Conservation (phyloP, 2,888 invertebrate genomes). For the Plutella xylostella region DNA sequence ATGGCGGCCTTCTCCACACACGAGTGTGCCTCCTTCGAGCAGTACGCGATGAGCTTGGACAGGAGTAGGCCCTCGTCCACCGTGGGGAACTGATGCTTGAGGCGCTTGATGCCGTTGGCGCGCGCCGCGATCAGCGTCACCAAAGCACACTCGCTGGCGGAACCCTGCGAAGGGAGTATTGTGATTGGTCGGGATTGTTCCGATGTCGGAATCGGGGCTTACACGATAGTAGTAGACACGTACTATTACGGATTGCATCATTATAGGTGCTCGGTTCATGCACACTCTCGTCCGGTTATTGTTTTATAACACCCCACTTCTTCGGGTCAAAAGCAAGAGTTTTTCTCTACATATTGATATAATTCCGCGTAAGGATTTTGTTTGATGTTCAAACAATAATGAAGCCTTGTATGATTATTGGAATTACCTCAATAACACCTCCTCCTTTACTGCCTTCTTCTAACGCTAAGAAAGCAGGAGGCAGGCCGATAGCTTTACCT, state of each 20-base stretch:
- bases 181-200: background rate
- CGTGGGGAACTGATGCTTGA: conserved; percentile 87
- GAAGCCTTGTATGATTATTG: background rate
- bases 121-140: conserved; percentile 94
- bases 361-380: background rate
- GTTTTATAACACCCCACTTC: too few relatives aligned
- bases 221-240: too few relatives aligned
- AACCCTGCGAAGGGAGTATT: conserved; percentile 75
- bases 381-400: too few relatives aligned
- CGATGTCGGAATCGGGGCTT: too few relatives aligned
- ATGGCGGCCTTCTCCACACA: conserved; percentile 95
- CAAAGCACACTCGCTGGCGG: conserved; percentile 95
- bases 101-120: conserved; percentile 85
- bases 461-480: conserved; percentile 86
- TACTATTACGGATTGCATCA: too few relatives aligned
- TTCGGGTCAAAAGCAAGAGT: too few relatives aligned
- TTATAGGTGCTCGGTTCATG: too few relatives aligned
- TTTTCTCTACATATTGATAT: too few relatives aligned
- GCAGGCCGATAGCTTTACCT: conserved; percentile 93
- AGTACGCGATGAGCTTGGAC: conserved; percentile 94
- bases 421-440: conserved; percentile 90
- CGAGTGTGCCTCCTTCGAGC: conserved; percentile 91
- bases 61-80: conserved; percentile 91
- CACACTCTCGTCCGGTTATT: too few relatives aligned
- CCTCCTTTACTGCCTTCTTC: conserved; percentile 90